These are phyloP conservation scores for Rhodinocichla rosea DNA, from an alignment of 2,113 vertebrate genomes.

Conservation along the genomic window DNA sequence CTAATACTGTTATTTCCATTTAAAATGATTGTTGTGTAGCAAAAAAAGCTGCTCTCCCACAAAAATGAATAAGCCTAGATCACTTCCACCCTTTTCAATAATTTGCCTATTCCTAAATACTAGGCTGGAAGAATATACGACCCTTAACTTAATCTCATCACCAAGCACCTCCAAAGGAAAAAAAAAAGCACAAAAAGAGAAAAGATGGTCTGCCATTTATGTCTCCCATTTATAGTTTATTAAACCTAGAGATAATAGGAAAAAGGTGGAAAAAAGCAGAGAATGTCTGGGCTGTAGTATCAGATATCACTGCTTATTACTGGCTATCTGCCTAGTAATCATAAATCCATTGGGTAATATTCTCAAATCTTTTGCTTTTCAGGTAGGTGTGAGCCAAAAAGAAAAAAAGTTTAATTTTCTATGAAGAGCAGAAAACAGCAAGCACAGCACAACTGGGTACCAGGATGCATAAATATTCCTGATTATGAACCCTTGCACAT, in stretches of 20 bases:
- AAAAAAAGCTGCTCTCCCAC: slow-evolving; percentile 8
- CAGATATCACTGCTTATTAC: slow-evolving; percentile 32
- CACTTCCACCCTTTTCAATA: slow-evolving; percentile 27
- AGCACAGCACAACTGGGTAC: slow-evolving; percentile 43
- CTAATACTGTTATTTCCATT: neutral
- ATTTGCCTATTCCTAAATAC: slow-evolving; percentile 8
- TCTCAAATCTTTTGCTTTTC: slow-evolving; percentile 54
- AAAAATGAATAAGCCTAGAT: slow-evolving; percentile 38
- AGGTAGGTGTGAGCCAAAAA: slow-evolving; percentile 60
- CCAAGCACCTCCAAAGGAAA: neutral
- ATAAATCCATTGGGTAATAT: slow-evolving; percentile 32
- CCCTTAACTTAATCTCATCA: slow-evolving; percentile 20
- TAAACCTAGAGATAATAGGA: slow-evolving; percentile 57
- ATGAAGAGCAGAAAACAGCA: slow-evolving; percentile 32
- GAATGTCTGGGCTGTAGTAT: slow-evolving; percentile 2
- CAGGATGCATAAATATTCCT: slow-evolving; percentile 47
- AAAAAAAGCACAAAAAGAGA: neutral
- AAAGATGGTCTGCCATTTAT: slow-evolving; percentile 17
- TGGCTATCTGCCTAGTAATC: slow-evolving; percentile 41
- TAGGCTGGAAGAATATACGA: neutral
- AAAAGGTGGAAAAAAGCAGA: slow-evolving; percentile 32
- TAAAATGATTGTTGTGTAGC: neutral
- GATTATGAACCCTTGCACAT: slow-evolving; percentile 18
- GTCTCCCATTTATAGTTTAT: slow-evolving; percentile 42
- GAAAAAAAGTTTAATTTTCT: slow-evolving; percentile 47